Percentiles rank a stretch among this genome's conserved stretches.
These are phyloP conservation scores for Bombyx mori DNA, from an alignment of 1,140 invertebrate genomes.

Conservation along the genomic window ASM3026992v2 NC_085107.1:9870501-9871000, in stretches of 20 bases:
- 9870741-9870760: slow-evolving; percentile 77
- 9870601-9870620: too few species aligned
- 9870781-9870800: slow-evolving; percentile 87
- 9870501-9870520: too few species aligned
- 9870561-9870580: too few species aligned
- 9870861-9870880: slow-evolving; percentile 79
- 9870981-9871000: slow-evolving; percentile 71
- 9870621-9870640: too few species aligned
- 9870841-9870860: slow-evolving; percentile 79
- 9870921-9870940: slow-evolving; percentile 73
- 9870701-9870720: background rate
- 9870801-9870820: slow-evolving; percentile 80
- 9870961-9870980: slow-evolving; percentile 77
- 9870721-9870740: background rate
- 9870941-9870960: slow-evolving; percentile 71
- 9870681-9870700: background rate
- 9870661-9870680: too few species aligned
- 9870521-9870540: too few species aligned
- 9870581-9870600: too few species aligned
- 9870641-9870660: too few species aligned
- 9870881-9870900: slow-evolving; percentile 78
- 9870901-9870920: slow-evolving; percentile 80
- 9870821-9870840: slow-evolving; percentile 74
- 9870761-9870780: slow-evolving; percentile 82
- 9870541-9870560: too few species aligned